Base-by-base conservation (phyloP, 2,888 invertebrate genomes). In the Trichogramma dendrolimi region DNA sequence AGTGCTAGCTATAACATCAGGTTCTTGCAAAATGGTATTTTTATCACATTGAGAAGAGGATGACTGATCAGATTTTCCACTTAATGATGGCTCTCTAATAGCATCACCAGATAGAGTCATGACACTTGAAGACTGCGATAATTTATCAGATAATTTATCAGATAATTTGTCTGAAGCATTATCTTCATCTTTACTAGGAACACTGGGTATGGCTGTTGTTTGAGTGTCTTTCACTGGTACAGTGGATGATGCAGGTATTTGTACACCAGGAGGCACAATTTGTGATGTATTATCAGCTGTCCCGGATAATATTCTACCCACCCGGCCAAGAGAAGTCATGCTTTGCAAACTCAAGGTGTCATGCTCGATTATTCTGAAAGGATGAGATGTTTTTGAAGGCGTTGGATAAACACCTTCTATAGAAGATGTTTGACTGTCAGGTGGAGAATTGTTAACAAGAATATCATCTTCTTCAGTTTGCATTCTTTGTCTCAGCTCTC, bases 1-100 rank as follows among this genome's bases (percentile, higher is more conserved):
- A 67, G 94, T 92, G 81, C 94, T 95, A 62, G 93, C 92, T 71
- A 95, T 93, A 73, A 95, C 92, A 81, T 96, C 95, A 3, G 95
- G 95, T 80, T 94, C 94, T 75, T 87, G 87, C 76, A 87, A 82
- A 52, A 75, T 70, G 52, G 74, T 71, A 66, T 67, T 74, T 66
- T 74, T 73, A 59, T 75, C 73, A 66, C 66, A 70, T 65, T 73
- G 72, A 11, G 71, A 71, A 58, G 71, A 70, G 67, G 71, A 66
- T n/a, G 68, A 61, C 63, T 71, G 72, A 64, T 71, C 70, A 58
- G 70, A 72, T 66, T 71, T 71, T 52, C 67, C 71, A 70, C 74
- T 75, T 48, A 70, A 63, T 63, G 73, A 68, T 66, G 69, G 65
- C 60, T 77, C 76, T 69, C 73, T 73, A 50, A 73, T 69, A 65